These are phyloP conservation scores for Erinaceus europaeus DNA, from an alignment of 2,113 vertebrate species.

Conservation along the genomic window DNA sequence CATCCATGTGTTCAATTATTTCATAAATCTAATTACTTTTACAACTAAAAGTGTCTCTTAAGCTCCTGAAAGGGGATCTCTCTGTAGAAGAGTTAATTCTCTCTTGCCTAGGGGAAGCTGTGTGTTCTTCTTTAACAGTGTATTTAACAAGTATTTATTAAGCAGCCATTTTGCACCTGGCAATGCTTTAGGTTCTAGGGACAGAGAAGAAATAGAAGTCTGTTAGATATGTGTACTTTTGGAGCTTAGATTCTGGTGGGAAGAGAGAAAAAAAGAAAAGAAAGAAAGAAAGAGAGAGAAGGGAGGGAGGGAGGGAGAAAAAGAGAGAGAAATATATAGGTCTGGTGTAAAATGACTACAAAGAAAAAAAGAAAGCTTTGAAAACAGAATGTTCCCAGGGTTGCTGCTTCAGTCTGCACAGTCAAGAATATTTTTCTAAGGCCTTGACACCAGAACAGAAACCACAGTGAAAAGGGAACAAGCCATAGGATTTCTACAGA, in stretches of 20 bases:
- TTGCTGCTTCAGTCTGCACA: not conserved
- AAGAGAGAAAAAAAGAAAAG: not conserved
- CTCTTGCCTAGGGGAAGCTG: not conserved
- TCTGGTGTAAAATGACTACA: not conserved
- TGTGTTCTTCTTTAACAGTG: not conserved
- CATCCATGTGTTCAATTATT: not conserved
- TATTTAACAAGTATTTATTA: constrained; percentile 20
- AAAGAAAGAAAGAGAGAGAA: not conserved
- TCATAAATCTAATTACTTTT: not conserved
- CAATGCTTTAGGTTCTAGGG: not conserved
- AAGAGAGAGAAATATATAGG: not conserved
- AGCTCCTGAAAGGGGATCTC: not conserved
- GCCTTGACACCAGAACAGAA: not conserved
- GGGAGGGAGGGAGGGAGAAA: not conserved
- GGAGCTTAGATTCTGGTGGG: not conserved
- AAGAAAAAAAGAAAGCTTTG: constrained; percentile 6
- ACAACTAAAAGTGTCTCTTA: not conserved
- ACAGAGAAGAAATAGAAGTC: not conserved
- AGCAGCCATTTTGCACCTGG: not conserved
- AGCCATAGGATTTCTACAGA: not conserved
- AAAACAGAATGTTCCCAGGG: not conserved
- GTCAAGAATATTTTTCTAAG: not conserved
- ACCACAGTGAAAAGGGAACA: not conserved
- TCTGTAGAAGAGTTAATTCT: not conserved
- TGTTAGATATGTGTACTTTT: not conserved